Conservation (phyloP, 2,888 invertebrate species). For the Priocnemis perturbator region DNA sequence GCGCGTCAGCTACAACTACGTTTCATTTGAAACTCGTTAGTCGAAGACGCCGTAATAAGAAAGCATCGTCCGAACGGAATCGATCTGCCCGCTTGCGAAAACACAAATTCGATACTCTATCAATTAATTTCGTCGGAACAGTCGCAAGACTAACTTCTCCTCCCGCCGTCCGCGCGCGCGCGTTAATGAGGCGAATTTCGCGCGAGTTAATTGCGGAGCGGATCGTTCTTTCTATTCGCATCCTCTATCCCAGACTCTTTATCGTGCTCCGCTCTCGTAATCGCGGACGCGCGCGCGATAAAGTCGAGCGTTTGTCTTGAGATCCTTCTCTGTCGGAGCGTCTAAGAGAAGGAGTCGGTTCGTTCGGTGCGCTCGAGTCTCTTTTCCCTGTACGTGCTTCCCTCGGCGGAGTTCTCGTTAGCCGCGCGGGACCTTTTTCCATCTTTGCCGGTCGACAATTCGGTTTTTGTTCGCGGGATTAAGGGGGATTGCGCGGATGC, state of each 20-base stretch:
- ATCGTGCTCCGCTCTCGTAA: neutral
- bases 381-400: conserved; percentile 16
- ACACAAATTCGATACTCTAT: too few species aligned
- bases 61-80: too few species aligned
- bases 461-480: conserved; percentile 52
- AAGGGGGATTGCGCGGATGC: conserved; percentile 37
- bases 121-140: conserved; percentile 18
- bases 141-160: conserved; percentile 31
- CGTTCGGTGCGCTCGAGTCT: neutral
- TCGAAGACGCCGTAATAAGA: too few species aligned
- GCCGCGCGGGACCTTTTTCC: conserved; percentile 27
- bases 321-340: neutral
- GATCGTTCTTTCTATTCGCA: neutral
- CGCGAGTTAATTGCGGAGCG: conserved; percentile 4
- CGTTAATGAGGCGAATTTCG: neutral
- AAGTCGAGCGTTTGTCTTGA: too few species aligned
- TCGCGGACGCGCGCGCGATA: too few species aligned
- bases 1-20: neutral
- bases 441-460: conserved; percentile 41
- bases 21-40: too few species aligned
- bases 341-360: neutral
- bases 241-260: conserved; percentile 1
- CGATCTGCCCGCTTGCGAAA: too few species aligned
- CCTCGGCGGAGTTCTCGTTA: conserved; percentile 29
- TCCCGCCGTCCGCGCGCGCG: neutral